Conservation (phyloP, 2,888 invertebrate species). For the Drosophila buzzatii region DNA sequence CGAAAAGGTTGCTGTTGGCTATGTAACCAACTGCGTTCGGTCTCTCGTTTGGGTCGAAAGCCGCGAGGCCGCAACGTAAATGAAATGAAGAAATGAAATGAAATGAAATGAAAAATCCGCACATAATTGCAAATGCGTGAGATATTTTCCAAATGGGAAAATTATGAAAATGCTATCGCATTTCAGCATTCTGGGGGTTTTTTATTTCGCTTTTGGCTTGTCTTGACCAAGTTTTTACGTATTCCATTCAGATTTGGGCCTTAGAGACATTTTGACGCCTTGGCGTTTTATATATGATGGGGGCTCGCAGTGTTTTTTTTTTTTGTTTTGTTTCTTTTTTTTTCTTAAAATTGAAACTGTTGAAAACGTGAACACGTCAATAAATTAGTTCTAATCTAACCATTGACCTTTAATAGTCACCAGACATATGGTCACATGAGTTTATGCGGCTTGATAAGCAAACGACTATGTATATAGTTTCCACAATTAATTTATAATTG, state of each 20-base stretch:
- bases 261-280: constrained; percentile 57
- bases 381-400: constrained; percentile 43
- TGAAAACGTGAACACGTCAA: constrained; percentile 33
- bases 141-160: constrained; percentile 78
- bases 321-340: background rate
- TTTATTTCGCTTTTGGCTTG: constrained; percentile 13
- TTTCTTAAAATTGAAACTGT: constrained; percentile 38
- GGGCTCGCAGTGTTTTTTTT: constrained; percentile 27
- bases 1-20: constrained; percentile 23
- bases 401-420: constrained; percentile 32
- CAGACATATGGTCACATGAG: constrained; percentile 21
- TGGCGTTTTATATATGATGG: constrained; percentile 38
- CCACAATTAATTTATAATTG: background rate
- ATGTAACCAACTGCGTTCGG: constrained; percentile 57
- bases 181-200: constrained; percentile 10
- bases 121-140: constrained; percentile 81
- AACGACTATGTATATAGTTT: background rate
- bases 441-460: constrained; percentile 31
- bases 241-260: constrained; percentile 59
- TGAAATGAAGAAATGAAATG: constrained; percentile 48
- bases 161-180: constrained; percentile 66
- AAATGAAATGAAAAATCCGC: constrained; percentile 70
- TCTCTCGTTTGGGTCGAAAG: constrained; percentile 35
- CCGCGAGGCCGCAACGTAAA: constrained; percentile 53
- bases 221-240: constrained; percentile 33